These are phyloP conservation scores for Channallabes apus DNA, from an alignment of 2,797 vertebrate genomes.

Conservation along the genomic window DNA sequence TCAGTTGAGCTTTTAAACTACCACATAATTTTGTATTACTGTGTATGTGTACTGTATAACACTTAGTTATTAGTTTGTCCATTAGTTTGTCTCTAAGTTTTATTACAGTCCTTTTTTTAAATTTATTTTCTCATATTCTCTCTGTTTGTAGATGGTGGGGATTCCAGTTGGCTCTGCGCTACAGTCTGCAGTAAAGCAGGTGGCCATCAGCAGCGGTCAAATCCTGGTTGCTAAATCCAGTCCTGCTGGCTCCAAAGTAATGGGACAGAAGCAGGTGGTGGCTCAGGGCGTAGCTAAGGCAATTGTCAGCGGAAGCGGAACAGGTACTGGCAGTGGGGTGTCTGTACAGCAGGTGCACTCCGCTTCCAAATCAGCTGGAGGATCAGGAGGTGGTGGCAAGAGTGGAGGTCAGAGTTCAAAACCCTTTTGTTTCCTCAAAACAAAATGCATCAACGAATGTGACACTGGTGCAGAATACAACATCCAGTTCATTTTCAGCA, in stretches of 20 bases:
- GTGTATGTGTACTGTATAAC: neutral
- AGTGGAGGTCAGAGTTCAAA: slow-evolving; percentile 86
- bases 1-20: neutral
- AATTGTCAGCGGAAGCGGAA: slow-evolving; percentile 78
- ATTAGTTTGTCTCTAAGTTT: neutral
- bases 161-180: slow-evolving; percentile 88
- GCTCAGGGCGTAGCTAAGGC: slow-evolving; percentile 97
- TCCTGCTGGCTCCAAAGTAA: slow-evolving; percentile 85
- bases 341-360: slow-evolving; percentile 84
- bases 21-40: too few relatives aligned
- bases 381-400: slow-evolving; percentile 81
- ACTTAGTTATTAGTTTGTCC: neutral
- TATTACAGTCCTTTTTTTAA: neutral
- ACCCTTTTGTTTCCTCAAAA: slow-evolving; percentile 38
- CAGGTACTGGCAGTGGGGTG: slow-evolving; percentile 75
- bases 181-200: slow-evolving; percentile 92
- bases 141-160: slow-evolving; percentile 82
- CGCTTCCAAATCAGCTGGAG: slow-evolving; percentile 80
- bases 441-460: neutral
- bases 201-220: slow-evolving; percentile 94
- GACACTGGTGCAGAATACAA: neutral
- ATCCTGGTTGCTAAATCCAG: slow-evolving; percentile 93
- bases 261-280: slow-evolving; percentile 92
- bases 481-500: neutral
- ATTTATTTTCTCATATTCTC: neutral